A percentile compares a stretch with the other conserved stretches of the same genome.
These are phyloP conservation scores for Scarus forsteni DNA, from an alignment of 2,797 vertebrate genomes.

Conservation along the genomic window DNA sequence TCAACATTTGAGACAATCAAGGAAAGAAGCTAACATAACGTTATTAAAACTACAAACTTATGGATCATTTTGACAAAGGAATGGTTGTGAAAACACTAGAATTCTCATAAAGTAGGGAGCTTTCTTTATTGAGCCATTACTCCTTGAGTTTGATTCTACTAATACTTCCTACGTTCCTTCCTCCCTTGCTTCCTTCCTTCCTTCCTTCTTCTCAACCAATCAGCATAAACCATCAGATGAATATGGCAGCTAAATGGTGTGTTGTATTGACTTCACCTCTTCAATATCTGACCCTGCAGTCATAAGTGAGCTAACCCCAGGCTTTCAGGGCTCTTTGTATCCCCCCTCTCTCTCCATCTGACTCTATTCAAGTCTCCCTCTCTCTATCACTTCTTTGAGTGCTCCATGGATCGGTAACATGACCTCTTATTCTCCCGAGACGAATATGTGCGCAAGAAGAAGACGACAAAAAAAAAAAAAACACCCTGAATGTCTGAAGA, in stretches of 20 bases:
- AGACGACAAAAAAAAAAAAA: conserved; percentile 56
- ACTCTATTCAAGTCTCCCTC: conserved; percentile 46
- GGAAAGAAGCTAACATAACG: too few species aligned
- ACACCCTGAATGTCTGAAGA: conserved; percentile 59
- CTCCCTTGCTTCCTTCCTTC: not conserved
- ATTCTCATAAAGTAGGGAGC: too few species aligned
- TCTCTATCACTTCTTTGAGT: conserved; percentile 55
- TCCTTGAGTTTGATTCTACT: too few species aligned
- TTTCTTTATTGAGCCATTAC: too few species aligned
- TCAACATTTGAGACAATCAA: too few species aligned
- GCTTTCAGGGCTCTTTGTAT: conserved; percentile 56
- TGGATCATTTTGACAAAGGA: too few species aligned
- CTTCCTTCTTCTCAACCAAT: not conserved
- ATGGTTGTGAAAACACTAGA: too few species aligned
- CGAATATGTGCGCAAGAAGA: conserved; percentile 62
- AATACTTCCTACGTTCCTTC: not conserved
- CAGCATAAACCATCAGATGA: conserved; percentile 21
- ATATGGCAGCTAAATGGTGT: conserved; percentile 68
- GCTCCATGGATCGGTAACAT: conserved; percentile 73
- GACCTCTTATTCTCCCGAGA: conserved; percentile 77
- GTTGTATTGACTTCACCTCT: conserved; percentile 73
- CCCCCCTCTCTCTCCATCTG: conserved; percentile 26
- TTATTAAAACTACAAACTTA: too few species aligned
- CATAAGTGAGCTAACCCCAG: conserved; percentile 66
- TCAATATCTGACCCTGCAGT: conserved; percentile 72